phyloP scores from a whole-genome alignment of 1,140 invertebrate genomes.

The Drosophila pallidifrons region DNA sequence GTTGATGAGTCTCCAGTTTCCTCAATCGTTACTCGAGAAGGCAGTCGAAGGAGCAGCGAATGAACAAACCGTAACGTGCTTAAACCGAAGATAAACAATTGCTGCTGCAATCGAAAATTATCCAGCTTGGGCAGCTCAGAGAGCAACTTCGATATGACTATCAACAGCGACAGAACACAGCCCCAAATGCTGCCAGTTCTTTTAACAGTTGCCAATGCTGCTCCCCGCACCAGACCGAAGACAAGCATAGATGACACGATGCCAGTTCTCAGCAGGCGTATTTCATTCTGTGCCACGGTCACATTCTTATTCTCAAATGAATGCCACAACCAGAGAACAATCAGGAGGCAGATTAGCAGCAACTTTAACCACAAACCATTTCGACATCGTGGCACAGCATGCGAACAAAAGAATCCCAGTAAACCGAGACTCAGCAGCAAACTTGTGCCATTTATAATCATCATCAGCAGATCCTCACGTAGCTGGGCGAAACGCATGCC shows the following conservation, averaged over 20 bases:
- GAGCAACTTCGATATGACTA: slow-evolving; percentile 8
- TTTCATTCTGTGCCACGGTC: background rate
- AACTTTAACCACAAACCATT: background rate
- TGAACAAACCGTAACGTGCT: background rate
- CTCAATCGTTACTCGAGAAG: background rate
- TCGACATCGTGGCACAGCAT: background rate
- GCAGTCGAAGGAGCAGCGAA: background rate
- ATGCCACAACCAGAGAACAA: background rate
- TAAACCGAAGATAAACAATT: slow-evolving; percentile 9
- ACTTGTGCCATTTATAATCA: background rate
- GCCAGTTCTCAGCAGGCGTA: background rate
- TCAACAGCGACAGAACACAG: background rate
- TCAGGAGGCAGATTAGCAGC: background rate
- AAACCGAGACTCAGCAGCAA: background rate
- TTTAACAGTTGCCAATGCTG: background rate
- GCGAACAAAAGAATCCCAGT: background rate
- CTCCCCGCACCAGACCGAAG: background rate
- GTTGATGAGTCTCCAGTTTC: background rate
- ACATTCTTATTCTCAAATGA: background rate
- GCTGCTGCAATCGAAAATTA: background rate
- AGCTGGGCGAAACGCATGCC: slow-evolving; percentile 18
- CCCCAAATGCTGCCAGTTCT: background rate
- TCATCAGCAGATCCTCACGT: background rate
- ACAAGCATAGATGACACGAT: slow-evolving; percentile 4
- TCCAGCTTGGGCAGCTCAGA: slow-evolving; percentile 3